Percentiles rank a stretch among this genome's conserved stretches.
Evolutionary conservation across 2,797 vertebrate genomes (phyloP).

Genomic region (Trachurus trachurus): DNA sequence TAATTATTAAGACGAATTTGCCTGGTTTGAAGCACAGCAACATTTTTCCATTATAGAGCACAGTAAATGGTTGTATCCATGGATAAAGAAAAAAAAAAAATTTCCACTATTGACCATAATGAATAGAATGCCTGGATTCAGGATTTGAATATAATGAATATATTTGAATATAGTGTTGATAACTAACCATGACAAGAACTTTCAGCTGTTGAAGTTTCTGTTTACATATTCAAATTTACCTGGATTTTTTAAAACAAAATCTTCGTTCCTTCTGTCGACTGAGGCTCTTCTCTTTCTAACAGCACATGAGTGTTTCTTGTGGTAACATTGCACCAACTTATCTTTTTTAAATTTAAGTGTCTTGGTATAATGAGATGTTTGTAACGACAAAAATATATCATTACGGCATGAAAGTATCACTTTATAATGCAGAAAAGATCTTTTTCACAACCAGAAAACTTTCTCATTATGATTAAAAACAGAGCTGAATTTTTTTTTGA

Average conservation of each 20-base stretch:
- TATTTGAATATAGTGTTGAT: too few relatives aligned
- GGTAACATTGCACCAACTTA: neutral
- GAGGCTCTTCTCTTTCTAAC: slow-evolving; percentile 28
- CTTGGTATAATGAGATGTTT: slow-evolving; percentile 9
- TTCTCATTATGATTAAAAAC: slow-evolving; percentile 4
- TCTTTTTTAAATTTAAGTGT: slow-evolving; percentile 14
- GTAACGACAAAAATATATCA: slow-evolving; percentile 1
- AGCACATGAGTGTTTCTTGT: slow-evolving; percentile 2
- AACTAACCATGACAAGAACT: too few relatives aligned
- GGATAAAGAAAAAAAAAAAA: slow-evolving; percentile 1
- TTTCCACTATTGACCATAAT: neutral
- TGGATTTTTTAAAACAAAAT: neutral
- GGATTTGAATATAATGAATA: neutral
- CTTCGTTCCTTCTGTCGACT: neutral
- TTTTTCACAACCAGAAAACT: slow-evolving; percentile 11
- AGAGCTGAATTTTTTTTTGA: slow-evolving; percentile 1
- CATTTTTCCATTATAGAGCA: slow-evolving; percentile 16
- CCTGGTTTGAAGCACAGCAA: neutral
- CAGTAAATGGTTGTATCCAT: neutral
- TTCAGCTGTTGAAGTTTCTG: neutral
- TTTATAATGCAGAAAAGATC: slow-evolving; percentile 3
- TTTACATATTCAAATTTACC: neutral
- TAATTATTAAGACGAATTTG: slow-evolving; percentile 18
- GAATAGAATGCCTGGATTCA: neutral
- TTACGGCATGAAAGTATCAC: neutral